Conservation (phyloP, 2,113 vertebrate genomes). For the Phrynocephalus versicolor region DNA sequence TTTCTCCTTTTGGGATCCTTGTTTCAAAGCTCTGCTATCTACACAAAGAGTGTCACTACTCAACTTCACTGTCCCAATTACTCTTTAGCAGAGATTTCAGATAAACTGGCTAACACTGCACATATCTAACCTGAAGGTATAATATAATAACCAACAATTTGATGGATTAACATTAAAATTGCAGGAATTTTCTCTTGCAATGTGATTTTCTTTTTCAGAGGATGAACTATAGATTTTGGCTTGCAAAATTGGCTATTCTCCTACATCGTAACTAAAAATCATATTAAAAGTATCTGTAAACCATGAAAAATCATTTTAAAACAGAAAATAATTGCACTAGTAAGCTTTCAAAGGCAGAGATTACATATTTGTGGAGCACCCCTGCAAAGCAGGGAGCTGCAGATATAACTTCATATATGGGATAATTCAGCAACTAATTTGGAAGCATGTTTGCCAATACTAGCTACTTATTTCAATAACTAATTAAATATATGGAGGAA, state of each 20-base stretch:
- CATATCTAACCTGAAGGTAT: not conserved
- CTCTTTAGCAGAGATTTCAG: not conserved
- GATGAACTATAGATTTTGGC: not conserved
- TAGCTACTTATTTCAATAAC: too few species aligned
- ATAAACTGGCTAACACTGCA: not conserved
- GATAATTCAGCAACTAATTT: too few species aligned
- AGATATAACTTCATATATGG: too few species aligned
- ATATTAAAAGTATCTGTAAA: too few species aligned
- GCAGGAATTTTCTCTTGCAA: not conserved
- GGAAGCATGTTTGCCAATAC: too few species aligned
- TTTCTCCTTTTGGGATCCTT: not conserved
- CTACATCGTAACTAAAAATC: not conserved
- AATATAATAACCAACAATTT: not conserved
- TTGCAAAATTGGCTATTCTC: not conserved
- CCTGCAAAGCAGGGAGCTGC: too few species aligned
- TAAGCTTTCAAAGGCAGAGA: too few species aligned
- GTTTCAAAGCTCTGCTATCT: not conserved
- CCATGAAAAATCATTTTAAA: too few species aligned
- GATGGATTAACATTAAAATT: not conserved
- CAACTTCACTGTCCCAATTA: not conserved
- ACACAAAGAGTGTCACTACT: not conserved
- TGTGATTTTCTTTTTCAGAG: not conserved
- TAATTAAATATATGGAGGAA: too few species aligned
- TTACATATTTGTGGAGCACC: too few species aligned
- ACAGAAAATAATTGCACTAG: too few species aligned